Evolutionary conservation across 2,113 vertebrate genomes (phyloP), one percentile per base, ranked within the genome.

Genomic region (Sebastes fasciatus): DNA sequence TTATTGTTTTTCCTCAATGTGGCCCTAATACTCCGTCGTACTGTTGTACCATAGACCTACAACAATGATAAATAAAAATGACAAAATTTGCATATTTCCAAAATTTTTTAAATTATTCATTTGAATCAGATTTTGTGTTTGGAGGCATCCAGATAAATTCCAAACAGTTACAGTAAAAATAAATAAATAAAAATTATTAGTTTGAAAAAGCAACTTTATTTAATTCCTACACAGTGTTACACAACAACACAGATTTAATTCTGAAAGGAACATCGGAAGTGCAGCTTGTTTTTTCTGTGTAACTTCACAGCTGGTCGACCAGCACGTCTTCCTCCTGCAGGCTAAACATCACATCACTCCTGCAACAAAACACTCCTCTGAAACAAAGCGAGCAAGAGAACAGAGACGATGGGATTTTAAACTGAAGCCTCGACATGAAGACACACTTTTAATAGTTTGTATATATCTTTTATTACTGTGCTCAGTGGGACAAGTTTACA

Each of bases 401-500:
- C 81, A 45, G 40, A 67, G 48, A 87, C 68, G 46, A 93, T 93
- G 91, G 92, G 85, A 88, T 82, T 94, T 85, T 92, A 90, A 91
- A 75, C 46, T 1, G 13, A 58, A 54, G 46, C 52, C n/a, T 13
- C 21, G 51, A 42, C 80, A 91, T 87, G 90, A 90, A 79, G 77
- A 70, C 76, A 61, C 0, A 54, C 64, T 45, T 40, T 34, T 34
- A 34, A 0, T 84, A 84, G 48, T 12, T 46, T 21, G 34, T 0
- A 1, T 21, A 21, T 7, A 19, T 12, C 5, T 71, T 9, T 49
- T 13, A 23, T 42, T 4, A 19, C 23, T 48, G 72, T 12, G 34
- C 2, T 48, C 51, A 5, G 74, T 57, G 88, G 71, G 65, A 6
- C 66, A 64, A 52, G 4, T 86, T 88, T 46, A 68, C 72, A 54